Evolutionary conservation across 2,113 vertebrate species (phyloP), one percentile per base, ranked within the genome.

Genomic region (Proterorhinus semilunaris): DNA sequence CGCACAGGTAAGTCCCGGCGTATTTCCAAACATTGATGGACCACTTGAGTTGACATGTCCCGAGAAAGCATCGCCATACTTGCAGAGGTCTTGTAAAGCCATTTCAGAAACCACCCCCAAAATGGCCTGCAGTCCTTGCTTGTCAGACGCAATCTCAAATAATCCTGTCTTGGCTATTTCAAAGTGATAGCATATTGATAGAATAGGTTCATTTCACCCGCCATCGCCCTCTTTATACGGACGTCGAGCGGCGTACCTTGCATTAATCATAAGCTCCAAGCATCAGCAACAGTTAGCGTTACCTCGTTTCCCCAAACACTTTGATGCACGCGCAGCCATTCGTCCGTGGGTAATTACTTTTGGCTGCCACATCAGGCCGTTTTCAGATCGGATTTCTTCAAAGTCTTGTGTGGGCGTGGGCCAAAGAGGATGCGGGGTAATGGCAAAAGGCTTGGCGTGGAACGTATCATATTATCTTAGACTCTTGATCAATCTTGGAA

Each of bases 71-170:
- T 77, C 57, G 63, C 82, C 79, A 79, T 88, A 88, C 42, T 86
- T 72, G 65, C 94, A 94, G 2, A 95, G n/a, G 9, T 89, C 85
- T 74, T 89, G 78, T 17, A 90, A 75, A 88, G 95, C 95, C 95
- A 96, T 96, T 46, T 10, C 51, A 42, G 3, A 36, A 2, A 48
- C 21, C 21, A 1, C 21, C 27, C 3, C 43, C 7, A 65, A 53
- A 16, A 45, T 11, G 1, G 11, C 36, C 36, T 3, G 1, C 36
- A 43, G 7, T 12, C 12, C 11, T 5, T 61, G 42, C 16, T 45
- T 61, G 58, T 61, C 58, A 61, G 58, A 44, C 45, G 42, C 16
- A 2, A 61, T 61, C 36, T 9, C 58, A 8, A 44, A 45, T 5
- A 45, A 58, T 58, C 27, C 57, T 42, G n/a, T 61, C 42, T n/a